Evolutionary conservation across 2,888 invertebrate genomes (phyloP).

Genomic region (Tachina lurida): DNA sequence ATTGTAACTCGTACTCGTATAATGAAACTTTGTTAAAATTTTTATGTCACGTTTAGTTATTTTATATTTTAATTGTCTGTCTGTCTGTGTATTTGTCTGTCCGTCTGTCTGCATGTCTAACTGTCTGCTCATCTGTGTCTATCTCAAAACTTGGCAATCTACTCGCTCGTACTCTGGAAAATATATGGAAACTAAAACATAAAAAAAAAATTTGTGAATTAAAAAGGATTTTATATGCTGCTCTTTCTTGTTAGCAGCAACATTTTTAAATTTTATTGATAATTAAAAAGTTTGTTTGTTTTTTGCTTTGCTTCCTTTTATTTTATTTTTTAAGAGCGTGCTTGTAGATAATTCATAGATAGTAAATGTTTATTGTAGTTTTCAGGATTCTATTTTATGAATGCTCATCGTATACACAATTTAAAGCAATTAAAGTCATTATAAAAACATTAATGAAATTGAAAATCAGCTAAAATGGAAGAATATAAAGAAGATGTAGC

Average conservation of each 20-base stretch:
- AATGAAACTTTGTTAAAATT: conserved; percentile 50
- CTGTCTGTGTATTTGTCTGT: not conserved
- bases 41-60: conserved; percentile 66
- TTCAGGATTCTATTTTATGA: not conserved
- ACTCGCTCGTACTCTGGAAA: conserved; percentile 7
- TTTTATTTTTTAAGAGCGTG: not conserved
- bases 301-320: not conserved
- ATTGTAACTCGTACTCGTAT: conserved; percentile 4
- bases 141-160: conserved; percentile 19
- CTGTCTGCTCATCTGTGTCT: conserved; percentile 30
- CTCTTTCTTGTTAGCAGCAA: not conserved
- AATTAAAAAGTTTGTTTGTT: conserved; percentile 39
- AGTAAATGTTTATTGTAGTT: conserved; percentile 4
- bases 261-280: conserved; percentile 53
- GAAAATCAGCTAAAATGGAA: conserved; percentile 2
- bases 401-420: not conserved
- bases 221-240: conserved; percentile 19
- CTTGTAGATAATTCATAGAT: conserved; percentile 12
- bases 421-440: conserved; percentile 39
- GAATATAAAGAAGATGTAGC: not conserved
- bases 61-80: conserved; percentile 58
- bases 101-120: not conserved
- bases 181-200: not conserved
- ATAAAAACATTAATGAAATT: conserved; percentile 43
- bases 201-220: conserved; percentile 8